A percentile compares a stretch with the other conserved stretches of the same genome.
Conservation (phyloP, 2,113 vertebrate species). For the Pogonocichla stellata region DNA sequence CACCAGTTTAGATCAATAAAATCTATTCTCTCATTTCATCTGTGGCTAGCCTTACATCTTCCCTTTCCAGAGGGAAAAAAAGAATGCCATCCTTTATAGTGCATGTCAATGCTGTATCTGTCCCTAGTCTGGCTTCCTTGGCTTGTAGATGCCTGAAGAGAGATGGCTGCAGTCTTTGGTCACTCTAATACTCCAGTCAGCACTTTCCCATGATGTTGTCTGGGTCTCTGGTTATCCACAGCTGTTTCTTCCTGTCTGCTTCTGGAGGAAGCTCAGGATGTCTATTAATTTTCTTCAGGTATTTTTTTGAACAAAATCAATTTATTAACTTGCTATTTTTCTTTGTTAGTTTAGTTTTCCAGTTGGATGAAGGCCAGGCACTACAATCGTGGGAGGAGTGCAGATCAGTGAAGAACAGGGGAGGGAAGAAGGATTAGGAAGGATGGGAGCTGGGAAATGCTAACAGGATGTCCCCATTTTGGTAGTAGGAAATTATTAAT, state of each 20-base stretch:
- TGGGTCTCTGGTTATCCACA: background rate
- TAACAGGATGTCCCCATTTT: background rate
- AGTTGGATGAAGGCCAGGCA: background rate
- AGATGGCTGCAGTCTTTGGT: background rate
- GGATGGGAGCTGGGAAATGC: background rate
- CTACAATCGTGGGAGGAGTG: background rate
- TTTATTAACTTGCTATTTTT: background rate
- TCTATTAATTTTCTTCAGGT: background rate
- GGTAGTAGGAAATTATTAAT: background rate
- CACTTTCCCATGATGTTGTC: rapidly evolving
- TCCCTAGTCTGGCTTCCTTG: background rate
- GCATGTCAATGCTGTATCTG: background rate
- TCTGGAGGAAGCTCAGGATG: background rate
- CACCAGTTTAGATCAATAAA: conserved; percentile 50
- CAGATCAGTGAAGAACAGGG: background rate
- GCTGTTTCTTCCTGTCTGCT: background rate
- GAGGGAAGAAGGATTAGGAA: background rate
- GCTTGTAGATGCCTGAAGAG: background rate
- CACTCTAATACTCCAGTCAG: background rate
- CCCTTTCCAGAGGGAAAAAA: conserved; percentile 1
- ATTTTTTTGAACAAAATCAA: background rate
- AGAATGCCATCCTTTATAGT: background rate
- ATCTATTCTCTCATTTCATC: conserved; percentile 49
- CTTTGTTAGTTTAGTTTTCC: background rate
- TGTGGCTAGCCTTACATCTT: conserved; percentile 9